Base-by-base conservation (phyloP, 2,113 vertebrate genomes). In the Gnathonemus echidnorhynchus region DNA sequence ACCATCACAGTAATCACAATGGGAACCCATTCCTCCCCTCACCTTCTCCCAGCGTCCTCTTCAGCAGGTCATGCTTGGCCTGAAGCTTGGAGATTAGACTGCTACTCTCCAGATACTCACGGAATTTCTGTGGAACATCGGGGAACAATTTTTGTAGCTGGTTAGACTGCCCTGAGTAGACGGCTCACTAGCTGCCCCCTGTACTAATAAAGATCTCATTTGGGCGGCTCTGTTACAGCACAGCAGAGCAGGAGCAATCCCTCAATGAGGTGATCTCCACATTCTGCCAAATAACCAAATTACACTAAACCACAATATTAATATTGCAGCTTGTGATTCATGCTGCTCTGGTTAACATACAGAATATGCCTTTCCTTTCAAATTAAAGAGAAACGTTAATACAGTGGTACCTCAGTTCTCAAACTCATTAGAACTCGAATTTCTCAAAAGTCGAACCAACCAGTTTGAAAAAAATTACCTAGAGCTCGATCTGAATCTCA, bases 61-160 rank as follows among this genome's bases (percentile, higher is more conserved):
- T 98, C 93, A 99, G 96, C 93, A 99, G 95, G 95, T 99, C 98
- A 89, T 99, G 98, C 94, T 99, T 99, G 94, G 98, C 98, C 94
- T 99, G 98, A 92, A 99, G 98, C 92, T 99, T 99, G 91, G 97
- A 97, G 95, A 99, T 99, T 93, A 99, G 98, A 95, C 98, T 99
- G 92, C 98, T 99, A 93, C 98, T 98, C 94, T 99, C 98, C 92
- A 99, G 96, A 95, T 97, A 99, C 93, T 99, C 98, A 88, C 97
- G 97, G 94, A 99, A 98, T 97, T 99, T 99, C 98, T 99, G 96
- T 92, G 94, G 94, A 96, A 94, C 95, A 90, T 93, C 31, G 5
- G 3, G 70, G 35, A 77, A 27, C 62, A 27, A 13, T 66, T 66
- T 66, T 66, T 88, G 94, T 92, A 88, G 95, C 91, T 88, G 90